Evolutionary conservation across 2,113 vertebrate genomes (phyloP), one percentile per base, ranked within the genome.

Genomic region (Crotalus viridis): DNA sequence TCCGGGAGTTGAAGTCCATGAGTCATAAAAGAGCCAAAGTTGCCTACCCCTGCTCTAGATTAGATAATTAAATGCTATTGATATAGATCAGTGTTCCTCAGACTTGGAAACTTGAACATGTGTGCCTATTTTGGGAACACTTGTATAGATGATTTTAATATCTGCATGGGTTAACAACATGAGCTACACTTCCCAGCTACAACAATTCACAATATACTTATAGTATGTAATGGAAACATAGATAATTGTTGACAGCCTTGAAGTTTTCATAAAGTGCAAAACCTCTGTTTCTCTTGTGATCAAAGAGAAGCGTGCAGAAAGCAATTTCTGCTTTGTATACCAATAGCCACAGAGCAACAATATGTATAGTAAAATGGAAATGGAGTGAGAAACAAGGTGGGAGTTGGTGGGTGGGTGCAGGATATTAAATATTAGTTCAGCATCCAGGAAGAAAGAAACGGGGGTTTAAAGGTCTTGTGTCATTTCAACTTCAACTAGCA

Each of bases 401-500:
- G 48, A 5, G 46, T 46, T 46, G 7, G 26, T 7, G 21, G 28
- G 61, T 24, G 33, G 2, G 19, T 19, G 10, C 86, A 91, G 74
- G 61, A 89, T 0, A 93, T 61, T 0, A 48, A 54, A 46, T 12
- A 57, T 46, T 46, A 10, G 92, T 91, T 94, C 59, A 92, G 93
- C 90, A 93, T n/a, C 22, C 43, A 91, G 51, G 85, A 89, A 88
- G 95, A 95, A 92, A n/a, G 26, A 94, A 96, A 93, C 4, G 69
- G 92, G 90, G 92, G 95, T 51, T 95, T 96, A 97, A 96, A 97
- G 96, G 96, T 97, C 95, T 95, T 92, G 91, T 0, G 56, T 95
- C 96, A 97, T 96, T 96, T 97, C 95, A 93, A 95, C 92, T 93
- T 95, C 91, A 93, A 89, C 56, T 69, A 96, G 95, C 95, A 95